Percentiles rank a stretch among this genome's conserved stretches.
Conservation (phyloP, 1,140 invertebrate species). For the Polypedilum pembai region DNA sequence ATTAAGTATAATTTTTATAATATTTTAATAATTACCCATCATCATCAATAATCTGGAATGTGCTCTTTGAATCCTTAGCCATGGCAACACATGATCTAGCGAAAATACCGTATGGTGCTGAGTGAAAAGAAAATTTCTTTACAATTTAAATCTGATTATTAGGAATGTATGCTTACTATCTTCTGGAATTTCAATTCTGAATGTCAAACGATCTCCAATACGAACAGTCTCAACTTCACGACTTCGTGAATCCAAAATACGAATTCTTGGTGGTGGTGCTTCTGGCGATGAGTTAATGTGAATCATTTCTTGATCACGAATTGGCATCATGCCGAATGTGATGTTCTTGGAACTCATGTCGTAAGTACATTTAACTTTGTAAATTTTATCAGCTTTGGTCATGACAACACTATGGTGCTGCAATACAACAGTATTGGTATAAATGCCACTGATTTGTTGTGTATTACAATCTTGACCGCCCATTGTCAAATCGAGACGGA, state of each 20-base stretch:
- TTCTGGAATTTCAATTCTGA: conserved; percentile 92
- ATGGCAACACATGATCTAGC: conserved; percentile 91
- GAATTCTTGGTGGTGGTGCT: conserved; percentile 86
- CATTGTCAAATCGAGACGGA: conserved; percentile 86
- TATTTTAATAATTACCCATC: conserved; percentile 58
- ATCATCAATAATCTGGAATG: conserved; percentile 92
- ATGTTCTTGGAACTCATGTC: conserved; percentile 95
- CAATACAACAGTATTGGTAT: conserved; percentile 88
- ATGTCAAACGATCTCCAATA: conserved; percentile 89
- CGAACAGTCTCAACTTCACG: conserved; percentile 89
- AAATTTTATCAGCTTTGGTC: conserved; percentile 94
- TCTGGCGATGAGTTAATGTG: conserved; percentile 91
- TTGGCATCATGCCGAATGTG: conserved; percentile 95
- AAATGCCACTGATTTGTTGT: conserved; percentile 82
- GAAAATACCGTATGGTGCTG: conserved; percentile 92
- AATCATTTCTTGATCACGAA: conserved; percentile 89
- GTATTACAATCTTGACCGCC: conserved; percentile 90
- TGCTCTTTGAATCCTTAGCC: conserved; percentile 93
- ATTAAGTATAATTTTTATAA: conserved; percentile 20
- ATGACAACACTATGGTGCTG: conserved; percentile 94
- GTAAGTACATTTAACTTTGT: conserved; percentile 93
- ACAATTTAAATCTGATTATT: conserved; percentile 7
- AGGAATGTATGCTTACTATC: conserved; percentile 63
- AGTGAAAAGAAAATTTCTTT: conserved; percentile 34
- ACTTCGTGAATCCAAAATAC: conserved; percentile 74